Base-by-base conservation (phyloP, 2,797 vertebrate species). In the Pangasius djambal region DNA sequence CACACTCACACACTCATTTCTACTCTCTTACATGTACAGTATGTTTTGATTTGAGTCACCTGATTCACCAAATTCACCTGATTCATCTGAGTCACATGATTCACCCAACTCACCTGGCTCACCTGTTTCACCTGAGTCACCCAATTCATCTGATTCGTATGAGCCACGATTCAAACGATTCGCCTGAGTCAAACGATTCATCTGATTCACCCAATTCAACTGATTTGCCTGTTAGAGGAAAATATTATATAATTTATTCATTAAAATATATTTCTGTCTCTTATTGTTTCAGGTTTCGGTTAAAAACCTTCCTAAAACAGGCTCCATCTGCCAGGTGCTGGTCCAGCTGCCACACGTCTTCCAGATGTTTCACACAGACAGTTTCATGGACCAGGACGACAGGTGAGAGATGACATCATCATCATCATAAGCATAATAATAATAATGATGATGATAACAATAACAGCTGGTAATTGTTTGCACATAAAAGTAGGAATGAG, bases 261-360 rank as follows among this genome's bases (percentile, higher is more conserved):
- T 61, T 20, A 6, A 61, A 1, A 22, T 61, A 7, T 61, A 61
- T 25, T 25, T 61, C 59, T 59, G 18, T 59, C 57, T 61, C 59
- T 25, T 25, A 28, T 28, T 34, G 37, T 92, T 65, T 1, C 93
- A 99, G 99, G 94, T 98, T 91, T 91, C 96, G 0, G 83, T 96
- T 55, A 98, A 97, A 94, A 98, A 97, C 0, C 79, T 97, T 77
- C 97, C 97, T 0, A 93, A 95, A 92, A 95, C 94, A 0, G 98
- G 98, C 18, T 98, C 97, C 89, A 98, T 99, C 92, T 97, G 97
- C 92, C 98, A 97, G 0, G 96, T 99, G 72, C 87, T 98, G 91
- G 97, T 98, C 85, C 98, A 99, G 94, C 96, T 99, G 90, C 99
- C 98, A 28, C 99, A 99, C 0, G 97, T 99, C 77, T 99, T 99